phyloP scores from a whole-genome alignment of 2,797 vertebrate species.

The Chelidonichthys spinosus region DNA sequence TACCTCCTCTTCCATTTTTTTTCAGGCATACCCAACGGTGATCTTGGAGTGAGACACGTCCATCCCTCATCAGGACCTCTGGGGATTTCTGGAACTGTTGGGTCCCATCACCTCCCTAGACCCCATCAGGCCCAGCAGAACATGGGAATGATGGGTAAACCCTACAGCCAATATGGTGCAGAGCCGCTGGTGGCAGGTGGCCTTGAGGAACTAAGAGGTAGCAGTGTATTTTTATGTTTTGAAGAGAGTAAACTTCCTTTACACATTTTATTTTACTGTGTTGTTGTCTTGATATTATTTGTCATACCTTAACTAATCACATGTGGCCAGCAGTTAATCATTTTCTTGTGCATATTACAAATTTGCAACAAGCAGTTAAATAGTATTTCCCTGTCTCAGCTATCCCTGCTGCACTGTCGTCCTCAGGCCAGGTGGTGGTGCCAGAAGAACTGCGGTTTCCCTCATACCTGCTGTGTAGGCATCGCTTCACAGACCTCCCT shows the following conservation, averaged over 20 bases:
- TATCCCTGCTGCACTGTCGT: conserved; percentile 4
- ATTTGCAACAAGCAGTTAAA: conserved; percentile 16
- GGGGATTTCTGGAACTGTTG: conserved; percentile 69
- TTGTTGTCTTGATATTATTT: conserved; percentile 1
- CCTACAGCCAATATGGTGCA: conserved; percentile 73
- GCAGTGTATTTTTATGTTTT: conserved; percentile 35
- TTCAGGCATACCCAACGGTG: conserved; percentile 63
- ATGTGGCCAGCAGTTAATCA: not conserved
- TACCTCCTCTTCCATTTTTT: not conserved
- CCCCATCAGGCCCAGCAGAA: conserved; percentile 74
- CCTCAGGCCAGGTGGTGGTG: conserved; percentile 88
- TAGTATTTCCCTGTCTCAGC: not conserved
- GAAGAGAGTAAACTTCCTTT: not conserved
- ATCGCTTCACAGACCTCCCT: conserved; percentile 93
- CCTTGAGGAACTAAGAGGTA: conserved; percentile 84
- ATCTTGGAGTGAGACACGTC: conserved; percentile 67
- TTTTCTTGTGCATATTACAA: conserved; percentile 2
- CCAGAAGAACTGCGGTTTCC: conserved; percentile 93
- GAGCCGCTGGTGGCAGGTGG: conserved; percentile 77
- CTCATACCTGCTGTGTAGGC: conserved; percentile 93
- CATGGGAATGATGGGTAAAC: conserved; percentile 77
- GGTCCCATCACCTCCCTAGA: conserved; percentile 71
- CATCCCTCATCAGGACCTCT: conserved; percentile 68
- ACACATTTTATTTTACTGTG: not conserved
- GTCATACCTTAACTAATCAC: not conserved